phyloP scores from a whole-genome alignment of 2,888 invertebrate genomes.

The Eristalinus aeneus region DNA sequence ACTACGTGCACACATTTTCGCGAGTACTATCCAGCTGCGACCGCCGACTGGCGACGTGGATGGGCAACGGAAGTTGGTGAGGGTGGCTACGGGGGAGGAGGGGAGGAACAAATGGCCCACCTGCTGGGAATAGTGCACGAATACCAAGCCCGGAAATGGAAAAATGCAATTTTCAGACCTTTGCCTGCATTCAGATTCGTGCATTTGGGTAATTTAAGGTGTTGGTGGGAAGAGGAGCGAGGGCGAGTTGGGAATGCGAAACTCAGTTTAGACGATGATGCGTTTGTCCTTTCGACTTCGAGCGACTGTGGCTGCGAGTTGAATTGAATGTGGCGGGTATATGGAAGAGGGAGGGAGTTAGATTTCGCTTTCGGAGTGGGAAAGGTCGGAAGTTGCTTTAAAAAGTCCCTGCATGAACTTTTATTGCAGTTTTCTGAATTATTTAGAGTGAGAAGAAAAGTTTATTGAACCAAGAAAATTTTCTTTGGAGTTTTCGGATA shows the following conservation, averaged over 20 bases:
- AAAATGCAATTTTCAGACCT: conserved; percentile 66
- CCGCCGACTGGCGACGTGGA: too few species aligned
- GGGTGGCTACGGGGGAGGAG: background rate
- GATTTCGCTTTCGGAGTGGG: background rate
- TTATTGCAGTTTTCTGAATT: too few species aligned
- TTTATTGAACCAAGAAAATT: too few species aligned
- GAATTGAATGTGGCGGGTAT: too few species aligned
- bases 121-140: conserved; percentile 34
- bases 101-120: background rate
- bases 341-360: background rate
- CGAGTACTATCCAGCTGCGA: too few species aligned
- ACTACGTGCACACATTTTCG: background rate
- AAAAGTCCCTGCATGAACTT: background rate
- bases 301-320: background rate
- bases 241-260: conserved; percentile 7
- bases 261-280: background rate
- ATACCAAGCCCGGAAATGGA: conserved; percentile 55
- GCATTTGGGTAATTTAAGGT: conserved; percentile 43
- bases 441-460: too few species aligned
- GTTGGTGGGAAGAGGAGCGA: background rate
- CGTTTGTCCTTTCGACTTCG: background rate
- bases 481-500: too few species aligned
- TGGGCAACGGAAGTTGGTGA: too few species aligned
- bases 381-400: background rate
- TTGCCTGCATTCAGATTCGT: conserved; percentile 24